phyloP scores from a whole-genome alignment of 2,888 invertebrate genomes.

The Clunio marinus region DNA sequence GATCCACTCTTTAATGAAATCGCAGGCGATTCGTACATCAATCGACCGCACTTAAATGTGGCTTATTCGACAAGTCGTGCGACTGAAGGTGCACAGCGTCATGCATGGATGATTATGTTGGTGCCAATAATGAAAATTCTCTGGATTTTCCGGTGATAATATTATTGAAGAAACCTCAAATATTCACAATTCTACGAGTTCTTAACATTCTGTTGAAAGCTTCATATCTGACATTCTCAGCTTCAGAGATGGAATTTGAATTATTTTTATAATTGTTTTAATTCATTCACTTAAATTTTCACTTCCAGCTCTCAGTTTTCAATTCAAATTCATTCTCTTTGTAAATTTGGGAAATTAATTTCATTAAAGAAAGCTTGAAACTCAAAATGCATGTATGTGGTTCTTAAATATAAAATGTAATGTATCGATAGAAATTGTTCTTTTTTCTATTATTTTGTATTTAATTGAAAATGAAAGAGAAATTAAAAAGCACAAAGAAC shows the following conservation, averaged over 20 bases:
- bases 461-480: neutral
- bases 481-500: neutral
- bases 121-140: slow-evolving; percentile 25
- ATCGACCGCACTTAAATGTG: slow-evolving; percentile 38
- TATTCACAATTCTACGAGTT: neutral
- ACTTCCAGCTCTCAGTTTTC: no score
- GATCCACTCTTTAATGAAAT: slow-evolving; percentile 29
- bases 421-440: neutral
- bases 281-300: neutral
- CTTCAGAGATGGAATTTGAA: neutral
- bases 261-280: neutral
- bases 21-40: slow-evolving; percentile 30
- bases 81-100: slow-evolving; percentile 1
- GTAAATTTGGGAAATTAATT: neutral
- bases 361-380: neutral
- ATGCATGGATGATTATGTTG: slow-evolving; percentile 17
- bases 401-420: slow-evolving; percentile 3
- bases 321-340: no score
- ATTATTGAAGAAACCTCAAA: neutral
- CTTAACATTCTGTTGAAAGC: neutral
- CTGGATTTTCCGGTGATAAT: slow-evolving; percentile 34
- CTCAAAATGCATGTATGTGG: slow-evolving; percentile 8
- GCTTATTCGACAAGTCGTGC: slow-evolving; percentile 37
- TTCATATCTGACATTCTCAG: neutral
- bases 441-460: neutral